phyloP scores from a whole-genome alignment of 2,113 vertebrate species.

The Callorhinus ursinus region DNA sequence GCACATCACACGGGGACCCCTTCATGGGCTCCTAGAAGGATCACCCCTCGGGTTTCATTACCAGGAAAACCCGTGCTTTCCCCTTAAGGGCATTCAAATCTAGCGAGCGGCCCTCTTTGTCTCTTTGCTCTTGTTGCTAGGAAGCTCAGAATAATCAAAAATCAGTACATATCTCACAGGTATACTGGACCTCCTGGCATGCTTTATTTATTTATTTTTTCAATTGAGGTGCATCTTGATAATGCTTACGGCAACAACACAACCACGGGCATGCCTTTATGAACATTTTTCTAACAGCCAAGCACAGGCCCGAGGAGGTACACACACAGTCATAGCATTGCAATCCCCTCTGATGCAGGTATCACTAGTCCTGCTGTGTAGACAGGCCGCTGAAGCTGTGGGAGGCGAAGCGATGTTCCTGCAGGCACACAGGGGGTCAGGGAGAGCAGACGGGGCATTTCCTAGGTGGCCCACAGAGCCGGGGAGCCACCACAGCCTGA shows the following conservation, averaged over 20 bases:
- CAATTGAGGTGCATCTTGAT: not conserved
- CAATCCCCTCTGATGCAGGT: rapidly evolving
- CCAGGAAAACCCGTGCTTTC: not conserved
- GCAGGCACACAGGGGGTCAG: rapidly evolving
- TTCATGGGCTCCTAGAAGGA: not conserved
- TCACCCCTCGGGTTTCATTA: not conserved
- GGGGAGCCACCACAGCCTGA: not conserved
- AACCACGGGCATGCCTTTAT: rapidly evolving
- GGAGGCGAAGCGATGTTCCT: not conserved
- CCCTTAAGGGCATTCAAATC: not conserved
- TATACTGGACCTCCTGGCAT: no score
- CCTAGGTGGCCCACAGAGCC: rapidly evolving
- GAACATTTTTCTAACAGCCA: not conserved
- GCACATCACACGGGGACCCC: rapidly evolving
- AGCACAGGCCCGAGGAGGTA: not conserved
- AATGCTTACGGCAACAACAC: not conserved
- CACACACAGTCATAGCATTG: rapidly evolving
- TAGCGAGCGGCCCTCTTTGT: not conserved
- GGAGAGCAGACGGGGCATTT: not conserved
- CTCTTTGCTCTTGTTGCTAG: not conserved
- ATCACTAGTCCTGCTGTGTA: not conserved
- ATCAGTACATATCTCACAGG: not conserved
- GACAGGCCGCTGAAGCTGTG: not conserved
- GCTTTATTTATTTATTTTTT: not conserved
- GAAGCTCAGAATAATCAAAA: not conserved